Base-by-base conservation (phyloP, 2,113 vertebrate genomes). In the Malaclemys terrapin region DNA sequence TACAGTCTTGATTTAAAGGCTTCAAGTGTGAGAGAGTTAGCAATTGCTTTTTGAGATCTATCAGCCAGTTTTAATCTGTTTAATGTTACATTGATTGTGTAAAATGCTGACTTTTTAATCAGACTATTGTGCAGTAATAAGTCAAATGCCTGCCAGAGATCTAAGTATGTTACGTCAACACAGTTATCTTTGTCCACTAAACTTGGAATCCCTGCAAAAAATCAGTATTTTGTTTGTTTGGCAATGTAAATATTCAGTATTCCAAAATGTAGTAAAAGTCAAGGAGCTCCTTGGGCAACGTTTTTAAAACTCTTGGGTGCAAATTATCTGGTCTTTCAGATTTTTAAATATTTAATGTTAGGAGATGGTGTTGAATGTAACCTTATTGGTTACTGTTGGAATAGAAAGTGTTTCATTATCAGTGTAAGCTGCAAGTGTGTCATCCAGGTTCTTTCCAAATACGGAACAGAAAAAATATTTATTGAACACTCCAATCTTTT, bases 101-200 rank as follows among this genome's bases (percentile, higher is more conserved):
- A 81, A 85, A 88, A 76, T 81, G 42, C 56, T 38, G 54, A 52
- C 22, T 42, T 79, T 42, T 87, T 53, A 85, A 87, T 69, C n/a
- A 80, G 69, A 62, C 11, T 82, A 19, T 88, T 57, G 50, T n/a
- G 80, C 56, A 42, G 16, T 72, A 45, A 49, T 49, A 89, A 82
- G 69, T 54, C 49, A 87, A 69, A 85, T 13, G 10, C n/a, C 65
- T 72, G 38, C n/a, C 75, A 47, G 72, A 45, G 19, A 25, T 75
- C 72, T 75, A 38, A 75, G 72, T 25, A n/a, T 6, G 13, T 69
- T 69, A 9, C 17, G 31, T 17, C 29, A n/a, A n/a, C 16, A n/a
- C 62, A 69, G 62, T 69, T 69, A 69, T 35, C 35, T 69, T 69
- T 75, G 17, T 53, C 79, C 47, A 38, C 35, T 17, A 86, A 90